phyloP scores from a whole-genome alignment of 1,140 invertebrate species.

The Drosophila orosa region DNA sequence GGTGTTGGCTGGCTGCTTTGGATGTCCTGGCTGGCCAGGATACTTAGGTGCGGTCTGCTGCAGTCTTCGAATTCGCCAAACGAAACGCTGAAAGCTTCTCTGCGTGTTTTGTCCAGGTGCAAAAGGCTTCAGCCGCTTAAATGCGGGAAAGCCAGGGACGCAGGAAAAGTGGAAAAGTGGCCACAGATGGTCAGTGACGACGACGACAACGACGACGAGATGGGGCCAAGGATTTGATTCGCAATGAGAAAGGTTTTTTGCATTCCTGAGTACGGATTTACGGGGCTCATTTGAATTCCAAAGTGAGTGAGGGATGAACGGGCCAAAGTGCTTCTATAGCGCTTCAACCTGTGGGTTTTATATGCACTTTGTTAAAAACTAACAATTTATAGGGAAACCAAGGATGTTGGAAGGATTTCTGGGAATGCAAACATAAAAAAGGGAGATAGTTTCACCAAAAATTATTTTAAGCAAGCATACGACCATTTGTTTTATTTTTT shows the following conservation, averaged over 20 bases:
- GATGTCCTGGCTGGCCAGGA: slow-evolving; percentile 25
- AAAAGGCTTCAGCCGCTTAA: slow-evolving; percentile 34
- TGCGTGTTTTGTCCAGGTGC: slow-evolving; percentile 45
- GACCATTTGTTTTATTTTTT: no score
- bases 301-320: slow-evolving; percentile 16
- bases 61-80: slow-evolving; percentile 23
- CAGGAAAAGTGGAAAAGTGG: slow-evolving; percentile 1
- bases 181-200: slow-evolving; percentile 19
- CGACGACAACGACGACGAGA: slow-evolving; percentile 14
- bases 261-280: slow-evolving; percentile 40
- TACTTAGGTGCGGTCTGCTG: slow-evolving; percentile 44
- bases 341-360: neutral
- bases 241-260: slow-evolving; percentile 40
- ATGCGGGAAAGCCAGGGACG: neutral
- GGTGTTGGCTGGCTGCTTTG: slow-evolving; percentile 19
- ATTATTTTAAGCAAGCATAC: neutral
- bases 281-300: slow-evolving; percentile 33
- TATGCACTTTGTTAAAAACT: neutral
- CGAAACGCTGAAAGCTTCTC: slow-evolving; percentile 44
- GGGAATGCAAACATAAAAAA: neutral
- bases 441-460: neutral
- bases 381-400: neutral
- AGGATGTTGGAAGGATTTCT: neutral
- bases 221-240: slow-evolving; percentile 37
- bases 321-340: slow-evolving; percentile 4